phyloP scores from a whole-genome alignment of 2,888 invertebrate genomes.

The Phyllotreta cruciferae region DNA sequence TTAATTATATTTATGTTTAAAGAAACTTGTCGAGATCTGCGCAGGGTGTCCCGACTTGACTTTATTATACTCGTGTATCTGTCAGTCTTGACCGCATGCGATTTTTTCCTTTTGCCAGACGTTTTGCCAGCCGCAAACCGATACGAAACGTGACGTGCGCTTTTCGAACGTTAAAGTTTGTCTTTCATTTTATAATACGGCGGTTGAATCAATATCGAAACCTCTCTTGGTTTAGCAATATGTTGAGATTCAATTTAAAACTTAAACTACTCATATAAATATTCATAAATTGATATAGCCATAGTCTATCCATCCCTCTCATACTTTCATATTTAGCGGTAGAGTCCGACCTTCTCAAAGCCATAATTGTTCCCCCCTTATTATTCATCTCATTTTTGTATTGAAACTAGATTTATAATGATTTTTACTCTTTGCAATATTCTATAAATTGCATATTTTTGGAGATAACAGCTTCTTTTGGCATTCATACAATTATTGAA shows the following conservation, averaged over 20 bases:
- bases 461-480: too few relatives aligned
- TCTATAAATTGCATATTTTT: too few relatives aligned
- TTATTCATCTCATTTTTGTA: too few relatives aligned
- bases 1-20: conserved; percentile 31
- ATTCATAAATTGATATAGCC: too few relatives aligned
- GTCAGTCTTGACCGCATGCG: conserved; percentile 29
- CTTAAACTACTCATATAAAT: too few relatives aligned
- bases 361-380: too few relatives aligned
- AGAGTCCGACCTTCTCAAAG: too few relatives aligned
- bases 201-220: not conserved
- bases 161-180: conserved; percentile 28
- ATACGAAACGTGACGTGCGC: conserved; percentile 33
- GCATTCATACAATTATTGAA: too few relatives aligned
- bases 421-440: too few relatives aligned
- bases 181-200: conserved; percentile 12
- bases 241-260: not conserved
- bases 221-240: not conserved
- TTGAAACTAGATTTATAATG: too few relatives aligned
- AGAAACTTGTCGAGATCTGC: conserved; percentile 27
- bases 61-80: conserved; percentile 34
- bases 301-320: too few relatives aligned
- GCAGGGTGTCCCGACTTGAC: conserved; percentile 30
- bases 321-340: too few relatives aligned
- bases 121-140: conserved; percentile 28
- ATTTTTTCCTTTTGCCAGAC: conserved; percentile 19